Evolutionary conservation across 2,888 invertebrate genomes (phyloP).

Genomic region (Labia minor): DNA sequence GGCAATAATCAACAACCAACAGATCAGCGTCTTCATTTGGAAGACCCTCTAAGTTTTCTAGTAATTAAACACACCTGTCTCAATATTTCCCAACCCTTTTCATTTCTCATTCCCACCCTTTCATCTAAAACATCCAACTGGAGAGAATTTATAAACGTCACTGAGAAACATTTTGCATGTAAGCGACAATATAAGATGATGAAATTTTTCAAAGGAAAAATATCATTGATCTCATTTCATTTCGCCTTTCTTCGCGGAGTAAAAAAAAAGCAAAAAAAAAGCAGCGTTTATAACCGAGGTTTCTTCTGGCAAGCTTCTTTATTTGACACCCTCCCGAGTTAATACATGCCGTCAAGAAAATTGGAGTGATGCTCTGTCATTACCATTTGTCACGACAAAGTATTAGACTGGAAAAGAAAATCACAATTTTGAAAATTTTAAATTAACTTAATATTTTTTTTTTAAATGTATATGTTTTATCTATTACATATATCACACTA

Average conservation of each 20-base stretch:
- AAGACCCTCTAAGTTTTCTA: not conserved
- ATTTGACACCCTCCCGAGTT: not conserved
- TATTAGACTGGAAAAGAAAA: no score
- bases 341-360: not conserved
- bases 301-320: not conserved
- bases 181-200: conserved; percentile 8
- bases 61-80: conserved; percentile 13
- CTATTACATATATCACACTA: no score
- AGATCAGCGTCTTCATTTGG: conserved; percentile 1
- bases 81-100: conserved; percentile 4
- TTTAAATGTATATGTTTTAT: no score
- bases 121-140: not conserved
- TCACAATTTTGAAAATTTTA: no score
- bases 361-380: no score
- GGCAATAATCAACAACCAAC: no score
- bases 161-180: not conserved
- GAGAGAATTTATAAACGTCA: not conserved
- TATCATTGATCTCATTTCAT: conserved; percentile 13
- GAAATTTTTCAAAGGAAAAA: conserved; percentile 7
- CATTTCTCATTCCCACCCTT: not conserved
- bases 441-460: no score
- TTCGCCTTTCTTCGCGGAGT: not conserved
- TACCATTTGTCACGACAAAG: no score
- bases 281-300: no score
- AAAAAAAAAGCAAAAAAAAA: no score